A percentile compares a stretch with the other conserved stretches of the same genome.
Evolutionary conservation across 2,113 vertebrate genomes (phyloP).

Genomic region (Dipodomys spectabilis): DNA sequence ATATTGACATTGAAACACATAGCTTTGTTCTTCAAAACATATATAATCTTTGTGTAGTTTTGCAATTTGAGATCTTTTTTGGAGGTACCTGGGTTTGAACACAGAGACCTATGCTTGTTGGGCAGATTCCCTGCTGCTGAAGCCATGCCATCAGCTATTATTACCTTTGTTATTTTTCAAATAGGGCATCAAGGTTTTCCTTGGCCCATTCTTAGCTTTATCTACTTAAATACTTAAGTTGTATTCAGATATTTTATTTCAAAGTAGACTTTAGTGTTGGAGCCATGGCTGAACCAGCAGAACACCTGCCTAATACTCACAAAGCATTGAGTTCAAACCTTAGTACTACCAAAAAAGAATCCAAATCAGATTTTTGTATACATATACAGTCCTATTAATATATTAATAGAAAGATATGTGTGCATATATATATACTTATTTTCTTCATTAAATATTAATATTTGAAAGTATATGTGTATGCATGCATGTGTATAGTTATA

Average conservation of each 20-base stretch:
- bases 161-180: too few relatives aligned
- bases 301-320: too few relatives aligned
- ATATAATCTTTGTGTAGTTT: not conserved
- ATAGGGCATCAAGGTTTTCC: too few relatives aligned
- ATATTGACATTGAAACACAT: slow-evolving; percentile 14
- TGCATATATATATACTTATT: not conserved
- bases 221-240: not conserved
- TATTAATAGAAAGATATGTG: not conserved
- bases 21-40: not conserved
- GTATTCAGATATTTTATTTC: slow-evolving; percentile 16
- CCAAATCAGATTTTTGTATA: not conserved
- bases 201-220: not conserved
- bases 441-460: not conserved
- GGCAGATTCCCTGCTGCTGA: too few relatives aligned
- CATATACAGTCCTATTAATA: not conserved
- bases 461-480: not conserved
- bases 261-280: not conserved
- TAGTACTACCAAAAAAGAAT: too few relatives aligned
- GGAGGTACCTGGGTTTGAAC: too few relatives aligned
- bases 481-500: not conserved
- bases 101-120: too few relatives aligned
- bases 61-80: too few relatives aligned
- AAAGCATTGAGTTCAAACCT: too few relatives aligned
- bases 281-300: too few relatives aligned
- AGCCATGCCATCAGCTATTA: too few relatives aligned